These are phyloP conservation scores for Gorilla gorilla DNA, from an alignment of 2,113 vertebrate genomes.

Conservation along the genomic window DNA sequence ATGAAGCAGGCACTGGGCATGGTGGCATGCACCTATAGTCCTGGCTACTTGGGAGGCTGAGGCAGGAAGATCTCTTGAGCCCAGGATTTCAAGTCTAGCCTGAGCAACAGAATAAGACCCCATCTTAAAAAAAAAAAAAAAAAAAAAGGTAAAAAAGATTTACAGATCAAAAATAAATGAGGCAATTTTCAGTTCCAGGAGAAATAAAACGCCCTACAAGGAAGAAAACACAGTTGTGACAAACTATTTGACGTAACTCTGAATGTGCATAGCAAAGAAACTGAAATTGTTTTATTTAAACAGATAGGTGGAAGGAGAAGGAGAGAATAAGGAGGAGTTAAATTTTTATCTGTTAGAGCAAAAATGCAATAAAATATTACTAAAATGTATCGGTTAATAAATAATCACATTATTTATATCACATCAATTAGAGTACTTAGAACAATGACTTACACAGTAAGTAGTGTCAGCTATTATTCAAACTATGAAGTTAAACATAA, in stretches of 20 bases:
- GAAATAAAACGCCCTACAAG: background rate
- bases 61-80: background rate
- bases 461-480: constrained; percentile 1
- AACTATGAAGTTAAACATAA: constrained; percentile 55
- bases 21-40: background rate
- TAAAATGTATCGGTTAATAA: constrained; percentile 25
- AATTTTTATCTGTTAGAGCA: background rate
- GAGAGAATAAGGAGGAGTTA: background rate
- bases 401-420: constrained; percentile 26
- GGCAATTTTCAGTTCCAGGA: background rate
- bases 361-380: constrained; percentile 38
- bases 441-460: constrained; percentile 17
- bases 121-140: background rate
- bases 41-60: background rate
- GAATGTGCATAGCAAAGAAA: background rate
- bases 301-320: background rate
- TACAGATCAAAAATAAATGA: background rate
- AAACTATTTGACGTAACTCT: background rate
- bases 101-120: background rate
- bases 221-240: background rate
- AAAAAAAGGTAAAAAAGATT: background rate
- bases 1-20: background rate
- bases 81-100: background rate
- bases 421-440: constrained; percentile 17
- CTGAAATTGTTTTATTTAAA: constrained; percentile 18